These are phyloP conservation scores for Aythya baeri DNA, from an alignment of 2,113 vertebrate species.

Conservation along the genomic window DNA sequence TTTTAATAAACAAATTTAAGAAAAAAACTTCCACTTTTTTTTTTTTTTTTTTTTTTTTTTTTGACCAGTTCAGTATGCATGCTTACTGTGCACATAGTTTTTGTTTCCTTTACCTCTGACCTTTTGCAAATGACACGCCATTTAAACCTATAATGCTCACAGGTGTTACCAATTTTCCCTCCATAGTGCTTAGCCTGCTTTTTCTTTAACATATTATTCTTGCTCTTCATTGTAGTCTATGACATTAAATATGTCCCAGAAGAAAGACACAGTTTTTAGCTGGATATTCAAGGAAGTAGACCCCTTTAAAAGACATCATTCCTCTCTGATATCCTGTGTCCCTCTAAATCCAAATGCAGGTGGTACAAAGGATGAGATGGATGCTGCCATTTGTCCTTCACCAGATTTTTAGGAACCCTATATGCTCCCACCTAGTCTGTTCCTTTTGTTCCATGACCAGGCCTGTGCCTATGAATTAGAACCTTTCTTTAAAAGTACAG, in stretches of 20 bases:
- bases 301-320: not conserved
- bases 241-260: not conserved
- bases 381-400: not conserved
- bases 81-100: not conserved
- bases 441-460: not conserved
- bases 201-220: not conserved
- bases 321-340: fast-evolving
- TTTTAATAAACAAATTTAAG: no score
- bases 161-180: not conserved
- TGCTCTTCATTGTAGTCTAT: not conserved
- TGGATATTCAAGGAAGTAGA: not conserved
- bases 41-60: not conserved
- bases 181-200: not conserved
- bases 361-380: not conserved
- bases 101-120: not conserved
- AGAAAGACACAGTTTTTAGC: not conserved
- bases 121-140: not conserved
- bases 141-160: not conserved
- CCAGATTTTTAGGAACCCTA: not conserved
- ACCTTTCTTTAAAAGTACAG: not conserved
- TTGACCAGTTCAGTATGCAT: not conserved
- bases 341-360: not conserved
- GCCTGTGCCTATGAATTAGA: not conserved
- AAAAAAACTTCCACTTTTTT: not conserved
- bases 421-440: fast-evolving